Evolutionary conservation across 2,888 invertebrate genomes (phyloP).

Genomic region (Cacoxenus indagator): DNA sequence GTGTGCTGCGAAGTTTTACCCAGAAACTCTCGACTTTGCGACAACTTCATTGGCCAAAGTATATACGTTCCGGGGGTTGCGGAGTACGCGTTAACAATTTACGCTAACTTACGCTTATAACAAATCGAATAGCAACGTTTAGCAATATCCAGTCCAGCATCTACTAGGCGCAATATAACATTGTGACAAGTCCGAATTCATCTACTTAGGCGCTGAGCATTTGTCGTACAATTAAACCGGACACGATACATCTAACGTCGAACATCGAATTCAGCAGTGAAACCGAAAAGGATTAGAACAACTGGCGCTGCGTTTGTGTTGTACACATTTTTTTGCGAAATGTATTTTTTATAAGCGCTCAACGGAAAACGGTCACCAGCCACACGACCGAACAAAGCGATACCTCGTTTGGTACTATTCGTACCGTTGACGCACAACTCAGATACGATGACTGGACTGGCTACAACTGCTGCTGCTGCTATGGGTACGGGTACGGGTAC

Average conservation of each 20-base stretch:
- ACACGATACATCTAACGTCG: too few relatives aligned
- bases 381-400: slow-evolving; percentile 12
- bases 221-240: too few relatives aligned
- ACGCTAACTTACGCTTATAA: neutral
- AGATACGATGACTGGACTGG: neutral
- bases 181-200: too few relatives aligned
- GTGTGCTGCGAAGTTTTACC: neutral
- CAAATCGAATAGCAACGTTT: too few relatives aligned
- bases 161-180: too few relatives aligned
- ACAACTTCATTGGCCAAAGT: neutral
- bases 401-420: slow-evolving; percentile 13
- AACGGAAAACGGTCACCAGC: neutral
- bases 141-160: too few relatives aligned
- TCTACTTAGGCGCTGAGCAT: too few relatives aligned
- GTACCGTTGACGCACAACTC: slow-evolving; percentile 5
- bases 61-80: too few relatives aligned
- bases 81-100: neutral
- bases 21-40: neutral
- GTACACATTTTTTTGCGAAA: neutral
- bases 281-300: slow-evolving; percentile 9
- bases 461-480: neutral
- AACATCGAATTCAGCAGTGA: slow-evolving; percentile 1
- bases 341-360: slow-evolving; percentile 19
- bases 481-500: slow-evolving; percentile 23
- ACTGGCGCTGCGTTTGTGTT: neutral